Conservation (phyloP, 2,888 invertebrate species). For the Xestia ashworthii region DNA sequence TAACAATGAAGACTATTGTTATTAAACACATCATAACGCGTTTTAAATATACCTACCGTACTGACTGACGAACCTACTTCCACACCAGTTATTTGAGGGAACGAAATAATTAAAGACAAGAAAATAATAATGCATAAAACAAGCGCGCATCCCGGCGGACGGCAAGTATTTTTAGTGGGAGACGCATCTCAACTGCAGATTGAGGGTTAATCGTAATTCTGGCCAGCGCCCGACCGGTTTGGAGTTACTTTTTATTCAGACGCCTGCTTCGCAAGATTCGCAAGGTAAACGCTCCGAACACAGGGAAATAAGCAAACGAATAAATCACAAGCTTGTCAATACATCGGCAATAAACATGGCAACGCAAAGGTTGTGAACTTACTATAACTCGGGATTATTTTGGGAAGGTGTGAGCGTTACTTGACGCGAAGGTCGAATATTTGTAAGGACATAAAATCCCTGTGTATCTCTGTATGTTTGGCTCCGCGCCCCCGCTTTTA, state of each 20-base stretch:
- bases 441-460: slow-evolving; percentile 72
- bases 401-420: slow-evolving; percentile 67
- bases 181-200: slow-evolving; percentile 78
- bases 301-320: slow-evolving; percentile 72
- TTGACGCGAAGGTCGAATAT: slow-evolving; percentile 72
- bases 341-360: slow-evolving; percentile 36
- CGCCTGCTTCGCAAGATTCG: slow-evolving; percentile 72
- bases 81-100: slow-evolving; percentile 59
- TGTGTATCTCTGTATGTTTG: slow-evolving; percentile 72
- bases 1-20: slow-evolving; percentile 77
- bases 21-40: slow-evolving; percentile 66
- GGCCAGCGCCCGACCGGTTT: slow-evolving; percentile 85
- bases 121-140: slow-evolving; percentile 58
- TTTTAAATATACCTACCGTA: slow-evolving; percentile 56
- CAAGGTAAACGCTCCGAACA: slow-evolving; percentile 75
- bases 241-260: slow-evolving; percentile 76
- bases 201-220: slow-evolving; percentile 85
- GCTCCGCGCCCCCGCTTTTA: slow-evolving; percentile 73
- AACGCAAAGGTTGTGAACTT: slow-evolving; percentile 61
- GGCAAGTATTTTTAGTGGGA: slow-evolving; percentile 79
- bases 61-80: slow-evolving; percentile 61
- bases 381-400: slow-evolving; percentile 65
- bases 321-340: slow-evolving; percentile 73
- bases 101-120: slow-evolving; percentile 62
- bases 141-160: slow-evolving; percentile 53